These are phyloP conservation scores for Lagopus muta DNA, from an alignment of 2,113 vertebrate species.

Conservation along the genomic window DNA sequence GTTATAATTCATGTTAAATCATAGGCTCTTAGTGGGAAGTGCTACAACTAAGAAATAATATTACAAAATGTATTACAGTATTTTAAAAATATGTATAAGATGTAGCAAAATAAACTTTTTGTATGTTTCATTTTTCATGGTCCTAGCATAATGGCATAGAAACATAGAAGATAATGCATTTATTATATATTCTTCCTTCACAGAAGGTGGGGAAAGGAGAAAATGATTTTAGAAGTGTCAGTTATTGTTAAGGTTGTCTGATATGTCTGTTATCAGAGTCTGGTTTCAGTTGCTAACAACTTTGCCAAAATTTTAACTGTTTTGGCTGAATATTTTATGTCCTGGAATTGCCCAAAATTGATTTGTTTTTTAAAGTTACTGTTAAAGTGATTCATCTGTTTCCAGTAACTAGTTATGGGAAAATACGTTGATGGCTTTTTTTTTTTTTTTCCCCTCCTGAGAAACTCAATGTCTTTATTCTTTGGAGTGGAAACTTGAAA, in stretches of 20 bases:
- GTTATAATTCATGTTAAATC: not conserved
- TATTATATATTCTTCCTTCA: not conserved
- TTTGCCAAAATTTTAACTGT: slow-evolving; percentile 9
- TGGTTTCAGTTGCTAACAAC: not conserved
- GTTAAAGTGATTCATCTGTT: slow-evolving; percentile 24
- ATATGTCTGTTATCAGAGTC: not conserved
- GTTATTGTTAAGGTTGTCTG: not conserved
- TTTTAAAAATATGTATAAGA: not conserved
- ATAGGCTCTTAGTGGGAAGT: not conserved
- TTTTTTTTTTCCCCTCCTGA: not conserved
- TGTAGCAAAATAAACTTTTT: not conserved
- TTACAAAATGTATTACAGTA: not conserved
- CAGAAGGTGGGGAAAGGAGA: not conserved
- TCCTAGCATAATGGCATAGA: not conserved
- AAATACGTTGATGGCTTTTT: not conserved
- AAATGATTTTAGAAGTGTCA: not conserved
- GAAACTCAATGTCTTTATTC: not conserved
- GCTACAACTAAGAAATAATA: not conserved
- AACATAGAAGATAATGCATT: not conserved
- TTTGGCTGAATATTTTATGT: slow-evolving; percentile 19
- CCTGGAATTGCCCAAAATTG: not conserved
- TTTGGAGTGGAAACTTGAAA: slow-evolving; percentile 19
- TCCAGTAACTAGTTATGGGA: slow-evolving; percentile 43
- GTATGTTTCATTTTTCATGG: not conserved
- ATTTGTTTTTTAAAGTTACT: slow-evolving; percentile 37